These are phyloP conservation scores for Syngnathoides biaculeatus DNA, from an alignment of 2,113 vertebrate genomes.

Conservation along the genomic window DNA sequence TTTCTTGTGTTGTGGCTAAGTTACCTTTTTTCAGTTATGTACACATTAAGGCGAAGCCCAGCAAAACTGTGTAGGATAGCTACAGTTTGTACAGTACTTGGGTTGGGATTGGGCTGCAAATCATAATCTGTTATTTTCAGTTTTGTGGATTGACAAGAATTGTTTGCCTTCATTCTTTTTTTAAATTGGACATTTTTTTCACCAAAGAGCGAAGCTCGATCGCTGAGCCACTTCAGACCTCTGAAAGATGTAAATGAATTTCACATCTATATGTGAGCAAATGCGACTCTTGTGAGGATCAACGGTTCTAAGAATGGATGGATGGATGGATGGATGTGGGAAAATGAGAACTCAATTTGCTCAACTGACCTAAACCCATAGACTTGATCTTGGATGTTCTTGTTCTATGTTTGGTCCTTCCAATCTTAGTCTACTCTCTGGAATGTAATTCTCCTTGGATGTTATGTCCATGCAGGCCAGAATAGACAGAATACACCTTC, in stretches of 20 bases:
- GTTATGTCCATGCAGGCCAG: constrained; percentile 17
- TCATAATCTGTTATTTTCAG: constrained; percentile 13
- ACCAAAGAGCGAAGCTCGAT: constrained; percentile 53
- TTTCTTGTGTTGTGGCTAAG: constrained; percentile 24
- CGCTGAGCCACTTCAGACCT: constrained; percentile 19
- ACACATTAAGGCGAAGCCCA: neutral
- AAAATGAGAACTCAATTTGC: constrained; percentile 2
- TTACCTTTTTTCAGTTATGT: constrained; percentile 4
- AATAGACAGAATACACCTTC: constrained; percentile 1
- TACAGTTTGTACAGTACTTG: no score
- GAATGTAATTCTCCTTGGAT: constrained; percentile 58
- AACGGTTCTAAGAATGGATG: no score
- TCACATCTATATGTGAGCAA: neutral
- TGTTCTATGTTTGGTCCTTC: constrained; percentile 23
- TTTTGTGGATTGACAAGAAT: constrained; percentile 10
- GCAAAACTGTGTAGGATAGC: constrained; percentile 3
- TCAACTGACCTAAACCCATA: neutral
- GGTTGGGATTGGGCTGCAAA: constrained; percentile 22
- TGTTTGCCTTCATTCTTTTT: constrained; percentile 13
- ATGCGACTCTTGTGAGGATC: no score
- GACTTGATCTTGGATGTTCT: constrained; percentile 10
- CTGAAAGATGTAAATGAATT: constrained; percentile 20
- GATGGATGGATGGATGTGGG: no score
- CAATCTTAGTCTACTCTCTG: constrained; percentile 38
- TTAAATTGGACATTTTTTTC: constrained; percentile 7